Evolutionary conservation across 2,797 vertebrate species (phyloP).

Genomic region (Gadopsis bispinosus): DNA sequence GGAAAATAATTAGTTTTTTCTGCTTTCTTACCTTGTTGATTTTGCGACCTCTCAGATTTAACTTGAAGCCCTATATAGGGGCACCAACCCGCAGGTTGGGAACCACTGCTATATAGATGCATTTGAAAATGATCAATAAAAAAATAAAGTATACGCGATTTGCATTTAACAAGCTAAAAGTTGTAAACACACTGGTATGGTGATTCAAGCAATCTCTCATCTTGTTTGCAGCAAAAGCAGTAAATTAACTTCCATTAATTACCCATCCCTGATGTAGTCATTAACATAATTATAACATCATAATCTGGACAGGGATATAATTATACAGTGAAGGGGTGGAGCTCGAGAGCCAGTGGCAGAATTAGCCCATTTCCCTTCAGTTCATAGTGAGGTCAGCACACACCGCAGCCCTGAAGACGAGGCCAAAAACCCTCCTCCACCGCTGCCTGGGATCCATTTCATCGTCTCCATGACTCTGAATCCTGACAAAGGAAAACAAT

Average conservation of each 20-base stretch:
- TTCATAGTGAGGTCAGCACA: slow-evolving; percentile 78
- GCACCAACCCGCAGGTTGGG: background rate
- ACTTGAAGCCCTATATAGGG: background rate
- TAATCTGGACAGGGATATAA: slow-evolving; percentile 64
- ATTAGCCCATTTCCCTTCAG: slow-evolving; percentile 71
- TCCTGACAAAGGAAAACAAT: slow-evolving; percentile 76
- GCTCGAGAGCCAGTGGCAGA: slow-evolving; percentile 56
- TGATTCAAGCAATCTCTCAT: slow-evolving; percentile 15
- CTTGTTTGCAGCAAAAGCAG: slow-evolving; percentile 48
- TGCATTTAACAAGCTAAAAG: slow-evolving; percentile 14
- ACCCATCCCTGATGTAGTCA: slow-evolving; percentile 57
- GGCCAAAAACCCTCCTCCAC: slow-evolving; percentile 62
- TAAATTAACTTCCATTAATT: slow-evolving; percentile 64
- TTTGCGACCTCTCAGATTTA: background rate
- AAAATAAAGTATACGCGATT: background rate
- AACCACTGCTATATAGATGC: background rate
- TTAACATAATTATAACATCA: slow-evolving; percentile 73
- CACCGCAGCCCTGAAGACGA: slow-evolving; percentile 62
- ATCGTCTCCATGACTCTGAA: slow-evolving; percentile 67
- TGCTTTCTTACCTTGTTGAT: background rate
- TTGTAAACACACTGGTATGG: slow-evolving; percentile 13
- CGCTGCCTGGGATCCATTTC: slow-evolving; percentile 67
- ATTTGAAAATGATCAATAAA: slow-evolving; percentile 14
- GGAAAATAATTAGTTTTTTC: background rate
- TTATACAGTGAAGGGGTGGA: slow-evolving; percentile 70